Conservation (phyloP, 2,113 vertebrate species). For the Bothrops jararaca region DNA sequence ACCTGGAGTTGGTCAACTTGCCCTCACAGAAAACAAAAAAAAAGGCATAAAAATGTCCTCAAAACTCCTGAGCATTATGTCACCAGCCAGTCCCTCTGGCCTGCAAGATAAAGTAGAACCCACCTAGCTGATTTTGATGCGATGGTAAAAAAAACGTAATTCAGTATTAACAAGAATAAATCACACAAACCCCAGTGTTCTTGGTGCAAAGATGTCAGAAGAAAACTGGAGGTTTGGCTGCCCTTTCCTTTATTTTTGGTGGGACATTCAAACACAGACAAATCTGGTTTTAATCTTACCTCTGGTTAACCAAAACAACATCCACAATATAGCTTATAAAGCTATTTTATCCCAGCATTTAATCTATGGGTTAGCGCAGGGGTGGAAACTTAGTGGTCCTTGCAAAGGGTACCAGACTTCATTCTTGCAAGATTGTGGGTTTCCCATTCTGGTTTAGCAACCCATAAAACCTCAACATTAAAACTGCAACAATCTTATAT, state of each 20-base stretch:
- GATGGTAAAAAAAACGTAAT: not conserved
- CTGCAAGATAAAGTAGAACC: not conserved
- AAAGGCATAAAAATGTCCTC: not conserved
- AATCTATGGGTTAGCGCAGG: not conserved
- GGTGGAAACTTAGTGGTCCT: not conserved
- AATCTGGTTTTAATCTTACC: not conserved
- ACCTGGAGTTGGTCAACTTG: not conserved
- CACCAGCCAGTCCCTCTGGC: not conserved
- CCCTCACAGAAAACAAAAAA: not conserved
- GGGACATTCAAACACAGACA: not conserved
- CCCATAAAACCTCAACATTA: not conserved
- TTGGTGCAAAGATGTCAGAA: not conserved
- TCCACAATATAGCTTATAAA: not conserved
- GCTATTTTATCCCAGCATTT: not conserved
- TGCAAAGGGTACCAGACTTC: not conserved
- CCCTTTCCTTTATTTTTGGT: not conserved
- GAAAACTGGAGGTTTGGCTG: not conserved
- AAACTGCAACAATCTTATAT: not conserved
- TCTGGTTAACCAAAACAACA: not conserved
- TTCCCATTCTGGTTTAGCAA: not conserved
- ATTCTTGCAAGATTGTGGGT: not conserved
- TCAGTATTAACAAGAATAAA: not conserved
- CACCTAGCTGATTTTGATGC: not conserved
- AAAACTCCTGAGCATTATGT: not conserved
- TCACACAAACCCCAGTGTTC: not conserved